phyloP scores from a whole-genome alignment of 1,140 invertebrate genomes.

The Wiebesia pumilae region DNA sequence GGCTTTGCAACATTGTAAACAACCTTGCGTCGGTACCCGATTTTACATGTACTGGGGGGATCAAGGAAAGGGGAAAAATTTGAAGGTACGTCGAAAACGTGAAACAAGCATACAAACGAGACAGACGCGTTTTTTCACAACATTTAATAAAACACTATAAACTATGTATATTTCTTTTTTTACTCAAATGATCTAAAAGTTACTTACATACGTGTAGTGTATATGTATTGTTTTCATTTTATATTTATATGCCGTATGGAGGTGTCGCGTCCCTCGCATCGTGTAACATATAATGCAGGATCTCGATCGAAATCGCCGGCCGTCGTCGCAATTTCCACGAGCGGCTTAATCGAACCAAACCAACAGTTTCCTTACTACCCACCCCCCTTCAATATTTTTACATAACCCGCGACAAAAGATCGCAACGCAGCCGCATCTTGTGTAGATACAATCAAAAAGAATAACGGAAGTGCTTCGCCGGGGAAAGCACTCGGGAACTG shows the following conservation, averaged over 20 bases:
- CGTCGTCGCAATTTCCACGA: constrained; percentile 6
- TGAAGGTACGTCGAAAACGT: constrained; percentile 30
- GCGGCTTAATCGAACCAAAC: constrained; percentile 39
- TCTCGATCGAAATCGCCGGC: constrained; percentile 27
- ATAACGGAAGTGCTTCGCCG: constrained; percentile 54
- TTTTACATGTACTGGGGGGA: background rate
- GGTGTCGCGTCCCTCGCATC: constrained; percentile 60
- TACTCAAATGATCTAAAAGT: constrained; percentile 73
- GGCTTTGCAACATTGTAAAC: background rate
- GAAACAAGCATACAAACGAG: constrained; percentile 53
- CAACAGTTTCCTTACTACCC: constrained; percentile 25
- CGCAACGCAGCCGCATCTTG: constrained; percentile 41
- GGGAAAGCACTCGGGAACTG: constrained; percentile 62
- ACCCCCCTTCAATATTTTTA: constrained; percentile 45
- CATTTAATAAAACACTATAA: constrained; percentile 76
- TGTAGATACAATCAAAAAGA: constrained; percentile 53
- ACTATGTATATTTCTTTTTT: constrained; percentile 72
- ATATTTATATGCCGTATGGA: constrained; percentile 63
- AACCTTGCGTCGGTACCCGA: background rate
- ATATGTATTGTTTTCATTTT: constrained; percentile 57
- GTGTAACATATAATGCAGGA: constrained; percentile 49
- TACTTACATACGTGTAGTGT: constrained; percentile 71
- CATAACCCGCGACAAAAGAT: constrained; percentile 50
- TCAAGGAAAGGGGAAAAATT: background rate
- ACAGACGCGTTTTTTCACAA: constrained; percentile 73